Evolutionary conservation across 2,797 vertebrate genomes (phyloP).

Genomic region (Perodicticus potto): DNA sequence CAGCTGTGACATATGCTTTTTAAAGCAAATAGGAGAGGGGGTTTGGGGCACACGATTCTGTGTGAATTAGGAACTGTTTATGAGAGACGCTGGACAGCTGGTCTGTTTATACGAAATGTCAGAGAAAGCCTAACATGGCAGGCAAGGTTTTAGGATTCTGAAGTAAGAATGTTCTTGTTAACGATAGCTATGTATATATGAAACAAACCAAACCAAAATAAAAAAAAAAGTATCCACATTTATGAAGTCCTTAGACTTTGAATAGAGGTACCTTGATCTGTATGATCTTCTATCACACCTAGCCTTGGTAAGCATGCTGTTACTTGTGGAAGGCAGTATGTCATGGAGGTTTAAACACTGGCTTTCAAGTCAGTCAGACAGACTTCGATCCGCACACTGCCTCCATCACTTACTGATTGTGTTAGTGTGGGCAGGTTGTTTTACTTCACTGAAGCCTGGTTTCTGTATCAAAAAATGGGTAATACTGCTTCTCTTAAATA

Average conservation of each 20-base stretch:
- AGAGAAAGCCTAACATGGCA: conserved; percentile 29
- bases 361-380: background rate
- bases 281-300: background rate
- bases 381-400: background rate
- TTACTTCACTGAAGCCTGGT: background rate
- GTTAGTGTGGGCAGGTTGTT: background rate
- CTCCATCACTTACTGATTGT: background rate
- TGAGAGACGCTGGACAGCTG: conserved; percentile 65
- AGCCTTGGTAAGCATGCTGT: background rate
- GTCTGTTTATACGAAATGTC: conserved; percentile 51
- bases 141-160: background rate
- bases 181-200: background rate
- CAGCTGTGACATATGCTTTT: conserved; percentile 66
- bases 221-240: background rate
- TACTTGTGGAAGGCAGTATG: background rate
- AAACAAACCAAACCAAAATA: background rate
- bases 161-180: conserved; percentile 16
- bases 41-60: background rate
- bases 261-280: background rate
- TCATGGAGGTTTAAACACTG: background rate
- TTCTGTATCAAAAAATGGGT: background rate
- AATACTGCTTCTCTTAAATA: background rate
- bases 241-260: background rate
- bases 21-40: conserved; percentile 49
- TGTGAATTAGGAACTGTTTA: conserved; percentile 62